phyloP scores from a whole-genome alignment of 2,797 vertebrate genomes.

The Rhinella marina region DNA sequence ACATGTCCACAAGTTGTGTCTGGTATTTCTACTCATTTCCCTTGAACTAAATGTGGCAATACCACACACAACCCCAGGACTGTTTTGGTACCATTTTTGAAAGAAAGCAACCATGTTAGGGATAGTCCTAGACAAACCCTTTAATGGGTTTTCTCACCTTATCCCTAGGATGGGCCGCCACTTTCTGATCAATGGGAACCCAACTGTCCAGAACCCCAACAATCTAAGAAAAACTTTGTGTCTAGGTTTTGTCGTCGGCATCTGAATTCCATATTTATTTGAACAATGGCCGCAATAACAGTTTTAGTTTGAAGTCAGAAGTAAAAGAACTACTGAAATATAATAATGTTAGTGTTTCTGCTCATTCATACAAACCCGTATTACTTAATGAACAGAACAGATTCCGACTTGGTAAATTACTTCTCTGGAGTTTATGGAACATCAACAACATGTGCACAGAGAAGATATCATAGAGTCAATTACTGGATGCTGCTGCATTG shows the following conservation, averaged over 20 bases:
- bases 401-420: background rate
- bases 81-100: too few species aligned
- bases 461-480: constrained; percentile 43
- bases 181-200: too few species aligned
- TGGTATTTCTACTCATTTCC: too few species aligned
- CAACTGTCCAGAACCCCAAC: background rate
- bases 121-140: background rate
- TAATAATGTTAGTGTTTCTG: background rate
- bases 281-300: background rate
- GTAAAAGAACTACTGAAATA: background rate
- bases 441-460: constrained; percentile 28
- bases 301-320: background rate
- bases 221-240: too few species aligned
- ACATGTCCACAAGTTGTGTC: too few species aligned
- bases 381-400: constrained; percentile 1
- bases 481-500: constrained; percentile 24
- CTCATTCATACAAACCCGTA: background rate
- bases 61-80: too few species aligned
- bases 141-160: too few species aligned
- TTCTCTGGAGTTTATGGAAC: constrained; percentile 12
- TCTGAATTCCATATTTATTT: background rate
- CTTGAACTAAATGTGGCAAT: too few species aligned
- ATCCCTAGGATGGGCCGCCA: too few species aligned
- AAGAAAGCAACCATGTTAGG: too few species aligned
- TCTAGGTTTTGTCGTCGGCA: background rate